phyloP scores from a whole-genome alignment of 2,888 invertebrate genomes.

The Anodontia alba region DNA sequence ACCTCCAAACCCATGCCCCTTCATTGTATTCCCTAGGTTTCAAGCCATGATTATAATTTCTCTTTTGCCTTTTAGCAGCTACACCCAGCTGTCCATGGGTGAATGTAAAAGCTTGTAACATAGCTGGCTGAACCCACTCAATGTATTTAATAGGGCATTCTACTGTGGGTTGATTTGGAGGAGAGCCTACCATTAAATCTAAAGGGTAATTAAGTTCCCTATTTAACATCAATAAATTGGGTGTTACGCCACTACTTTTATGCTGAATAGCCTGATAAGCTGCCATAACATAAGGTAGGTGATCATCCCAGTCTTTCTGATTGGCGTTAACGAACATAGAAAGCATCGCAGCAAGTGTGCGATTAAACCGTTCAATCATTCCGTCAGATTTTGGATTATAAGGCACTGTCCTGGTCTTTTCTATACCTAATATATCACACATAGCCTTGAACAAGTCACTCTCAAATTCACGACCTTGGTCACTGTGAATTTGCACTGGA shows the following conservation, averaged over 20 bases:
- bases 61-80: not conserved
- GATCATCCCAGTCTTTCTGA: too few species aligned
- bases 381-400: not conserved
- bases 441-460: not conserved
- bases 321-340: too few species aligned
- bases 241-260: too few species aligned
- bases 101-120: too few species aligned
- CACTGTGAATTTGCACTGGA: conserved; percentile 5
- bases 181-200: not conserved
- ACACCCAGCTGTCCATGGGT: too few species aligned
- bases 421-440: too few species aligned
- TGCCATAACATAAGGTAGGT: too few species aligned
- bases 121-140: not conserved
- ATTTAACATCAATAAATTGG: not conserved
- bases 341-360: too few species aligned
- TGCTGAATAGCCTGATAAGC: too few species aligned
- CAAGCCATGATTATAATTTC: not conserved
- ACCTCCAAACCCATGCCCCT: not conserved
- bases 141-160: not conserved
- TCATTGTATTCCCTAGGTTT: not conserved
- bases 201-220: too few species aligned
- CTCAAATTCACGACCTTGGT: conserved; percentile 4
- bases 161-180: not conserved
- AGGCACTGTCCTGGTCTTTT: too few species aligned
- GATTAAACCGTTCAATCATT: too few species aligned